Evolutionary conservation across 23 tunicate genomes (phyloP).

Genomic region (Phallusia fumigata): DNA sequence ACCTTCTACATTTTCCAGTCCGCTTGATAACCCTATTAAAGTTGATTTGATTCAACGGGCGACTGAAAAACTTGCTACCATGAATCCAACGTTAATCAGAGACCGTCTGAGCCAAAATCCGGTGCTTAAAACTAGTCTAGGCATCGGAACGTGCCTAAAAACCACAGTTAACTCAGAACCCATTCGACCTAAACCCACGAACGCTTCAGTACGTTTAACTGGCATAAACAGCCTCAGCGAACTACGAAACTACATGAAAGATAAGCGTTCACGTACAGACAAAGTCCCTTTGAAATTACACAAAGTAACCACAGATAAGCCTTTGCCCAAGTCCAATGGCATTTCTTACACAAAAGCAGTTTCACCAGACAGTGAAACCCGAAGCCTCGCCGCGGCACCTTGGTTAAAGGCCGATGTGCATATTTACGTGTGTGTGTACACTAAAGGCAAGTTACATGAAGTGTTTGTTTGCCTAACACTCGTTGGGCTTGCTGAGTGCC

Average conservation of each 20-base stretch:
- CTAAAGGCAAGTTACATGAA: conserved; percentile 1
- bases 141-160: background rate
- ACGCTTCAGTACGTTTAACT: background rate
- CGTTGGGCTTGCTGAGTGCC: background rate
- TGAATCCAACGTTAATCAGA: conserved; percentile 32
- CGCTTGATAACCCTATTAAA: background rate
- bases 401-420: conserved; percentile 26
- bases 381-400: background rate
- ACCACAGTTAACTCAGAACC: background rate
- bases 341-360: background rate
- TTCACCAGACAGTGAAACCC: background rate
- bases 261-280: background rate
- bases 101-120: conserved; percentile 22
- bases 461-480: conserved; percentile 12
- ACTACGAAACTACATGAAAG: conserved; percentile 8
- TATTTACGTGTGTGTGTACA: conserved; percentile 24
- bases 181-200: background rate
- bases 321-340: background rate
- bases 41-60: background rate
- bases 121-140: conserved; percentile 9
- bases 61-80: background rate
- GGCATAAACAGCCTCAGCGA: conserved; percentile 26
- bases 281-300: background rate
- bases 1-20: background rate
- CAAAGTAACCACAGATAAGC: background rate